phyloP scores from a whole-genome alignment of 2,113 vertebrate genomes.

The Falcunculus frontatus region DNA sequence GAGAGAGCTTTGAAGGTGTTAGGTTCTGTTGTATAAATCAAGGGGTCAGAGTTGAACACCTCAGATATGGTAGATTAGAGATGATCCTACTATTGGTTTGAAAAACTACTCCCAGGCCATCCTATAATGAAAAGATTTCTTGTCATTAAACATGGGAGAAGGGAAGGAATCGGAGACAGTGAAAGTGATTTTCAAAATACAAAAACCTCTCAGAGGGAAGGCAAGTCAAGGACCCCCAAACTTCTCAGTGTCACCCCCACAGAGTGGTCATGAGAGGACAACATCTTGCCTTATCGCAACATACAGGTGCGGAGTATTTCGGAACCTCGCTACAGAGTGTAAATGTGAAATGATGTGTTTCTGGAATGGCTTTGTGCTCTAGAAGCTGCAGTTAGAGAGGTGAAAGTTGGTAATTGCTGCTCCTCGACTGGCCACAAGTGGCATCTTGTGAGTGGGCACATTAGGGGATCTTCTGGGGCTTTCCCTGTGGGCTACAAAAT shows the following conservation, averaged over 20 bases:
- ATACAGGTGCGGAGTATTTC: not conserved
- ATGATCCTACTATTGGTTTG: not conserved
- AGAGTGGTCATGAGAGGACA: not conserved
- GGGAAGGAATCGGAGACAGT: not conserved
- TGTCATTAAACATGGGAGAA: not conserved
- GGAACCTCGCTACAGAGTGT: rapidly evolving
- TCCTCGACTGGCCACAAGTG: not conserved
- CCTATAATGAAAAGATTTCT: not conserved
- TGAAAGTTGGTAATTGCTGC: not conserved
- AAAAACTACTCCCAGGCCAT: not conserved
- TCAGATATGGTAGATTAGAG: not conserved
- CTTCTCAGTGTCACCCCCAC: not conserved
- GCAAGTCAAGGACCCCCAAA: not conserved
- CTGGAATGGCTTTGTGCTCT: not conserved
- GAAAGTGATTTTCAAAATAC: not conserved
- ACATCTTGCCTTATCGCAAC: not conserved
- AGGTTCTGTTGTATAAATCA: not conserved
- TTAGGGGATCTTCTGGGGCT: not conserved
- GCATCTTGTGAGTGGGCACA: not conserved
- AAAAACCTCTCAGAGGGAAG: not conserved
- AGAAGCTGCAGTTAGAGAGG: not conserved
- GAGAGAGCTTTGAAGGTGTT: not conserved
- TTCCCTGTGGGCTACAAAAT: not conserved
- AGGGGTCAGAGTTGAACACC: not conserved
- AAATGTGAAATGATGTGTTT: not conserved